Evolutionary conservation across 2,113 vertebrate species (phyloP).

Genomic region (Periophthalmus modestus): DNA sequence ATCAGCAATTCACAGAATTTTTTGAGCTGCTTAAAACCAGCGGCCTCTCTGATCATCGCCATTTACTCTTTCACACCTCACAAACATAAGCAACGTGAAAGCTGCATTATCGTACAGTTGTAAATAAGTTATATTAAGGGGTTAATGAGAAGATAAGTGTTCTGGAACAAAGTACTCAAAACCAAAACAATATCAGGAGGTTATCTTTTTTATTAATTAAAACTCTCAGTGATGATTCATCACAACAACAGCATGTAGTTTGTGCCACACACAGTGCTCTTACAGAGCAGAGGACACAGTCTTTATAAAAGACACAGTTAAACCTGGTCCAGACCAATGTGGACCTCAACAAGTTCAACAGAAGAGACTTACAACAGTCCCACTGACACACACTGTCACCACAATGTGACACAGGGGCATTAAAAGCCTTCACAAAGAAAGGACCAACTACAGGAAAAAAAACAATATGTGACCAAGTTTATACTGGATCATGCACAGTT

Average conservation of each 20-base stretch:
- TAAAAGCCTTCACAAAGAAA: background rate
- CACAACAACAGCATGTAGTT: conserved; percentile 34
- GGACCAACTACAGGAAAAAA: background rate
- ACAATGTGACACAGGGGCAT: background rate
- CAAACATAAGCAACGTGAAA: no score
- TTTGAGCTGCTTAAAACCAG: no score
- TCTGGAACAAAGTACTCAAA: no score
- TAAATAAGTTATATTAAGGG: no score
- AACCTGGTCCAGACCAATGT: background rate
- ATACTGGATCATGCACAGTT: background rate
- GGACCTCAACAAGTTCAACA: background rate
- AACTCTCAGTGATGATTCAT: conserved; percentile 42
- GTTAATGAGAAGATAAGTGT: no score
- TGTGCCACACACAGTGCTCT: conserved; percentile 25
- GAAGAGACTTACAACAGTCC: conserved; percentile 29
- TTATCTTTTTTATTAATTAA: background rate
- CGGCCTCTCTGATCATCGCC: no score
- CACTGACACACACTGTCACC: conserved; percentile 23
- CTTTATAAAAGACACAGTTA: conserved; percentile 41
- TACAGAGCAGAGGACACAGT: conserved; percentile 24
- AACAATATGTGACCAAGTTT: background rate
- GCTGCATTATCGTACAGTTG: no score
- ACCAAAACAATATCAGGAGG: no score
- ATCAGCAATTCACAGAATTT: no score
- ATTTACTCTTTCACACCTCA: no score